These are phyloP conservation scores for Chrysocyon brachyurus DNA, from an alignment of 2,797 vertebrate genomes.

Conservation along the genomic window DNA sequence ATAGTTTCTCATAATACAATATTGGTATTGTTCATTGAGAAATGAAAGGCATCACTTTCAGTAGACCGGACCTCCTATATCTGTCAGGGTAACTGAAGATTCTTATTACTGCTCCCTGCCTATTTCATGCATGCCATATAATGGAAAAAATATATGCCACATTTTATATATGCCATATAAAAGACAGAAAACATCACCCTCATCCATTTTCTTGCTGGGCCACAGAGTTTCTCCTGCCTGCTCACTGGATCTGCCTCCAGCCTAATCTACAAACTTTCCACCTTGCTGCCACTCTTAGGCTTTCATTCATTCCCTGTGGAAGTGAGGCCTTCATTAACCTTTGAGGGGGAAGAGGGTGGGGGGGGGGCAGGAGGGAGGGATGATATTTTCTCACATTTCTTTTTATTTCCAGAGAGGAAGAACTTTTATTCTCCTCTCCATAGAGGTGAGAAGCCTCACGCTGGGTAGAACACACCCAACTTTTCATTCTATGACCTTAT, in stretches of 20 bases:
- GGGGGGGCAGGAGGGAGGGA: background rate
- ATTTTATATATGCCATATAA: background rate
- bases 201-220: background rate
- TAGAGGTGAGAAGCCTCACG: background rate
- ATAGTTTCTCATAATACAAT: background rate
- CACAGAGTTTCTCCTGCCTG: background rate
- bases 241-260: background rate
- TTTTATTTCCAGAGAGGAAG: conserved; percentile 23
- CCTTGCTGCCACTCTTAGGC: background rate
- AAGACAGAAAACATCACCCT: background rate
- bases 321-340: background rate
- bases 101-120: background rate
- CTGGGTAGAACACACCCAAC: background rate
- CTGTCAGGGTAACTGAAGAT: background rate
- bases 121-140: background rate
- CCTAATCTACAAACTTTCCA: background rate
- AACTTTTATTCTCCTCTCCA: background rate
- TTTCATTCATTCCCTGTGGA: background rate
- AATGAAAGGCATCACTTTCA: background rate
- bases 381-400: background rate
- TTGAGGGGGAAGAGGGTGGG: rapidly evolving
- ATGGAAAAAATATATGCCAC: background rate
- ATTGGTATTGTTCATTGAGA: background rate
- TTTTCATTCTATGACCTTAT: background rate
- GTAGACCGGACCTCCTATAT: background rate